Conservation (phyloP, 2,113 vertebrate genomes). For the Euleptes europaea region DNA sequence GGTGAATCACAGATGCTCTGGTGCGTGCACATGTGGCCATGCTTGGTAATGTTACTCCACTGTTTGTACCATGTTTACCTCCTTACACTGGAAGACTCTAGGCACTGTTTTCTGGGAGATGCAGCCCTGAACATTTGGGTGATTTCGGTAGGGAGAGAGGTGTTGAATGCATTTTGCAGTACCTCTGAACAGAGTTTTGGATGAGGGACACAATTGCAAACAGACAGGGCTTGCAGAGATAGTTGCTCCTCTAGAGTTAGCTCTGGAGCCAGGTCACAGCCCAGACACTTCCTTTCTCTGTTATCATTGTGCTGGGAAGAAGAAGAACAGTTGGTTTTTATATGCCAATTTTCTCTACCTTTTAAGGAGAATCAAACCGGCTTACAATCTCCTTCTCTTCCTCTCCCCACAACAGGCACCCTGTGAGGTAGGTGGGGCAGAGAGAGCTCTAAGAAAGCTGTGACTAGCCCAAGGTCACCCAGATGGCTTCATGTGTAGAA, state of each 20-base stretch:
- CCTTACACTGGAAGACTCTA: conserved; percentile 19
- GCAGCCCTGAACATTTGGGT: not conserved
- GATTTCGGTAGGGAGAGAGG: not conserved
- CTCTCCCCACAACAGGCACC: no score
- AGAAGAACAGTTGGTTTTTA: no score
- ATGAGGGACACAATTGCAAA: not conserved
- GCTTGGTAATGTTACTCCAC: accelerated
- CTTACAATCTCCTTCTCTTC: no score
- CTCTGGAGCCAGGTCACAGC: no score
- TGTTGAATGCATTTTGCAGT: not conserved
- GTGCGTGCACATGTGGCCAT: not conserved
- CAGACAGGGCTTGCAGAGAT: no score
- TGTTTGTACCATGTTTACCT: conserved; percentile 19
- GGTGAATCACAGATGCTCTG: accelerated
- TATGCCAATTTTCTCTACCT: no score
- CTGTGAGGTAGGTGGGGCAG: no score
- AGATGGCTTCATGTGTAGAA: no score
- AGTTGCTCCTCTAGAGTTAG: no score
- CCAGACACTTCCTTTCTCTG: not conserved
- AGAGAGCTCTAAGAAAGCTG: no score
- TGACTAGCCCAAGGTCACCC: no score
- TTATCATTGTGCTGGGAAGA: not conserved
- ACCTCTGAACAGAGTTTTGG: not conserved
- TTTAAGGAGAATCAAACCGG: no score
- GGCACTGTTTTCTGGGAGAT: accelerated